Conservation (phyloP, 2,888 invertebrate species). For the Oligia latruncula region DNA sequence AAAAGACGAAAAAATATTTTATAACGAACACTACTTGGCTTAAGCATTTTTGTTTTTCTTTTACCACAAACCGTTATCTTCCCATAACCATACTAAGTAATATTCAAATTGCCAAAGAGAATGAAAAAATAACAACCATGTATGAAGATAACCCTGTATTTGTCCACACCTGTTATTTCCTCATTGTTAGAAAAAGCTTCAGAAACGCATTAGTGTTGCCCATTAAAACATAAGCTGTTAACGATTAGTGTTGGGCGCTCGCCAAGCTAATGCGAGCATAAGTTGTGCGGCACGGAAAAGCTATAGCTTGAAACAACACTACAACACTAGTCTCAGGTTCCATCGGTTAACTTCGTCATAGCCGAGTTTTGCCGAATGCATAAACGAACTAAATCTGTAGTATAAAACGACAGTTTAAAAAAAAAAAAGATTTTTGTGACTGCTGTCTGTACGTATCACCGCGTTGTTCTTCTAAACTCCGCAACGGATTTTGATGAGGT, state of each 20-base stretch:
- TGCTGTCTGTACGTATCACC: no score
- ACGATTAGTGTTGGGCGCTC: slow-evolving; percentile 56
- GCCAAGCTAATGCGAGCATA: slow-evolving; percentile 62
- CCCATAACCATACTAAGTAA: background rate
- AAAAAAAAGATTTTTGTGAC: no score
- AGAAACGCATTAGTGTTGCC: slow-evolving; percentile 59
- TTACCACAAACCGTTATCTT: background rate
- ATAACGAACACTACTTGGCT: background rate
- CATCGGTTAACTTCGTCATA: background rate
- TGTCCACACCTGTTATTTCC: slow-evolving; percentile 36
- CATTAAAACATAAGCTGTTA: slow-evolving; percentile 56
- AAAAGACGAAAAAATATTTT: background rate
- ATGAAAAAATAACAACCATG: background rate
- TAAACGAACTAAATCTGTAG: background rate
- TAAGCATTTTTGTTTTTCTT: background rate
- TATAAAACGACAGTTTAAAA: no score
- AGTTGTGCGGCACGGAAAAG: slow-evolving; percentile 18
- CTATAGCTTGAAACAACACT: slow-evolving; percentile 3
- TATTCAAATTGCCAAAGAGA: background rate
- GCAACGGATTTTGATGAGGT: no score
- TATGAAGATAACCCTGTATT: slow-evolving; percentile 1
- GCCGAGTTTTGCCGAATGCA: background rate
- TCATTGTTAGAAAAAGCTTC: slow-evolving; percentile 47
- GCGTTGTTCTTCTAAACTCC: no score
- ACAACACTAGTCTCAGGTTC: background rate